These are phyloP conservation scores for Phainopepla nitens DNA, from an alignment of 2,113 vertebrate genomes.

Conservation along the genomic window DNA sequence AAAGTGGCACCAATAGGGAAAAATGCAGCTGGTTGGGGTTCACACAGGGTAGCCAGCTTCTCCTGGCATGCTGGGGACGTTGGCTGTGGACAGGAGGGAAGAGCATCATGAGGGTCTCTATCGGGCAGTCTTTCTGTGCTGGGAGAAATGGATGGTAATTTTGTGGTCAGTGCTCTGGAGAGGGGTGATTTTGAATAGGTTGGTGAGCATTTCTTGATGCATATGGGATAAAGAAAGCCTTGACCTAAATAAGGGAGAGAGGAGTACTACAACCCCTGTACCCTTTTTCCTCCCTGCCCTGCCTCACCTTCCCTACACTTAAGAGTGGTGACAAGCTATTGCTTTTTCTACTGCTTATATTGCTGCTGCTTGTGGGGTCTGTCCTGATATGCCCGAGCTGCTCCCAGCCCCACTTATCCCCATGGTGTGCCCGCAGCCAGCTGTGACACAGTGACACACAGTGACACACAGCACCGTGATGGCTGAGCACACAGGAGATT, in stretches of 20 bases:
- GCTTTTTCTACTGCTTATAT: not conserved
- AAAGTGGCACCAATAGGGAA: not conserved
- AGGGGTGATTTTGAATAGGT: not conserved
- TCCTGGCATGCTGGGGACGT: fast-evolving
- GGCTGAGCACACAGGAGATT: not conserved
- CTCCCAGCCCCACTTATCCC: not conserved
- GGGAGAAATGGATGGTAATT: not conserved
- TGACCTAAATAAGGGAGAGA: not conserved
- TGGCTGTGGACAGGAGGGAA: not conserved
- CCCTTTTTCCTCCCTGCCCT: not conserved
- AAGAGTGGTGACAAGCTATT: not conserved
- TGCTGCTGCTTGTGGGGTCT: not conserved
- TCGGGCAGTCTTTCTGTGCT: not conserved
- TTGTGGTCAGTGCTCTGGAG: not conserved
- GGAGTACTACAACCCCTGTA: fast-evolving
- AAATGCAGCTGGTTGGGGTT: not conserved
- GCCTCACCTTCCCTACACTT: not conserved
- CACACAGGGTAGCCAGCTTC: not conserved
- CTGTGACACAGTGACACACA: not conserved
- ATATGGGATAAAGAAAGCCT: not conserved
- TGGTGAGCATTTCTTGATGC: not conserved
- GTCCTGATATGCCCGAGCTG: not conserved
- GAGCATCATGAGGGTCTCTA: not conserved
- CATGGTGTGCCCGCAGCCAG: fast-evolving
- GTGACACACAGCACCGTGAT: not conserved